These are phyloP conservation scores for Endomychus coccineus DNA, from an alignment of 2,888 invertebrate species.

Conservation along the genomic window DNA sequence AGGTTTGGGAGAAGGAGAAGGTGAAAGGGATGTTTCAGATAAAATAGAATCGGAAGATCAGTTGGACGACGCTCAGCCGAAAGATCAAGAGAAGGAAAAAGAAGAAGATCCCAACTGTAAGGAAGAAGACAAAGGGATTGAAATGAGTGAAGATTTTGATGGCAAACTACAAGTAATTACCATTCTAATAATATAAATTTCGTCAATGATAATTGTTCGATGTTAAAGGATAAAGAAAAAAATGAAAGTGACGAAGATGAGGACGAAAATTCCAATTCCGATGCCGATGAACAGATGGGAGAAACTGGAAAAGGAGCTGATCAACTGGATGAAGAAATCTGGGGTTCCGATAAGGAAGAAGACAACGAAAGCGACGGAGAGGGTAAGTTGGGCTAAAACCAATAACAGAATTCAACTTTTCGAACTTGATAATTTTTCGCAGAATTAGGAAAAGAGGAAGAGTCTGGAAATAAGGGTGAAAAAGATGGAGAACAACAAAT, in stretches of 20 bases:
- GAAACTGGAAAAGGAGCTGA: constrained; percentile 84
- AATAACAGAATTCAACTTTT: neutral
- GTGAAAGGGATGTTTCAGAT: constrained; percentile 92
- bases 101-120: constrained; percentile 65
- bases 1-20: constrained; percentile 89
- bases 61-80: constrained; percentile 78
- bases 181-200: neutral
- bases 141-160: constrained; percentile 95
- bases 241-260: constrained; percentile 50
- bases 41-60: constrained; percentile 85
- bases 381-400: too few species aligned
- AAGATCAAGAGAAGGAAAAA: constrained; percentile 64
- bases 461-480: constrained; percentile 51
- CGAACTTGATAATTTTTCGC: too few species aligned
- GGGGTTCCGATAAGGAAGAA: constrained; percentile 78
- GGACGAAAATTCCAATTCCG: constrained; percentile 61
- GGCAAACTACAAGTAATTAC: constrained; percentile 63
- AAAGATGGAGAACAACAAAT: constrained; percentile 62
- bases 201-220: neutral
- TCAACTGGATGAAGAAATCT: constrained; percentile 70
- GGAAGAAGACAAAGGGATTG: constrained; percentile 87
- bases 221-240: constrained; percentile 25
- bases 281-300: constrained; percentile 94
- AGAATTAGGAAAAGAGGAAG: constrained; percentile 30
- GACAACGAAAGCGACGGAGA: constrained; percentile 56